A percentile compares a stretch with the other conserved stretches of the same genome.
Conservation (phyloP, 2,888 invertebrate species). For the Hecatera dysodea region DNA sequence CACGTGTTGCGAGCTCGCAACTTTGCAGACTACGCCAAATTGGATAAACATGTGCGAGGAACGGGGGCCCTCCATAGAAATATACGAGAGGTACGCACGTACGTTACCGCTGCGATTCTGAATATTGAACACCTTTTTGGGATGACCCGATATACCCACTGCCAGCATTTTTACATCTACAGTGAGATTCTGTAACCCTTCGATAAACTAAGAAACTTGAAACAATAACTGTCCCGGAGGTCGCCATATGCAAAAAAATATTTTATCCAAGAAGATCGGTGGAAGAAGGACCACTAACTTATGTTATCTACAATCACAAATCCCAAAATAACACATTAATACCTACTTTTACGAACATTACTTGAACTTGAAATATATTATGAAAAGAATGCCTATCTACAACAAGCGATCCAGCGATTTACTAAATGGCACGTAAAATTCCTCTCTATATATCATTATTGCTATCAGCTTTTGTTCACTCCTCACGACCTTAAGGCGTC, state of each 20-base stretch:
- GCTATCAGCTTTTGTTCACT: constrained; percentile 62
- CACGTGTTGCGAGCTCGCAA: constrained; percentile 90
- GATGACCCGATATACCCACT: neutral
- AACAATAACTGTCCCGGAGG: neutral
- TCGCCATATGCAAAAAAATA: too few relatives aligned
- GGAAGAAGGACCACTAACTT: too few relatives aligned
- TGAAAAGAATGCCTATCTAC: constrained; percentile 31
- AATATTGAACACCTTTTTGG: constrained; percentile 32
- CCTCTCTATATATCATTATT: constrained; percentile 60
- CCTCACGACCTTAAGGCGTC: constrained; percentile 43
- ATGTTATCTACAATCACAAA: neutral
- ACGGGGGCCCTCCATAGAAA: constrained; percentile 70
- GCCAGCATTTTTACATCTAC: neutral
- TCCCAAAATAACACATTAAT: neutral
- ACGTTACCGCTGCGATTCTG: constrained; percentile 22
- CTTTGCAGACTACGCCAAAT: constrained; percentile 90
- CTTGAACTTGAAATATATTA: constrained; percentile 17
- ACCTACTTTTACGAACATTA: neutral
- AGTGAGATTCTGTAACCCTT: neutral
- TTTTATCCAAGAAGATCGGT: too few relatives aligned
- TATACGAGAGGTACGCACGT: constrained; percentile 66
- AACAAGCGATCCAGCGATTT: constrained; percentile 46
- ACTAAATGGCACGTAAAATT: constrained; percentile 60
- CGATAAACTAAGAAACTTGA: neutral
- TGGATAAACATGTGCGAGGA: constrained; percentile 89